Evolutionary conservation across 1,140 invertebrate species (phyloP), one percentile per base, ranked within the genome.

Genomic region (Neotoxoptera formosana): DNA sequence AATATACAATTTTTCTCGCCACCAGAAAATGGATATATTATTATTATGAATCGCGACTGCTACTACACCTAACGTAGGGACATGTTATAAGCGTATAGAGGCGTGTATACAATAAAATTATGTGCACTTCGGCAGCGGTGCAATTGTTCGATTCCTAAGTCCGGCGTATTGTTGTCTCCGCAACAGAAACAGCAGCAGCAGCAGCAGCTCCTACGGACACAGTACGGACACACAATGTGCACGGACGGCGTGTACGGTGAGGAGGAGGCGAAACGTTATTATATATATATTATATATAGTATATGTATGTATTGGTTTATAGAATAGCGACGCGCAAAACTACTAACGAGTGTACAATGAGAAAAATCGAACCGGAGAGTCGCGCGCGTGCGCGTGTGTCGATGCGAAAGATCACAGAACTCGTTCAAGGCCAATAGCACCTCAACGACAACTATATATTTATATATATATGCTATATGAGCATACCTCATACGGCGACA

Each of bases 371-470:
- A 90, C 53, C 91, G 36, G 25, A 45, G 56, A 8, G 53, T 56
- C 41, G 53, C 14, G 88, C 9, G 81, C 34, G 34, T 36, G 76
- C 25, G 91, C 25, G 76, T 34, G 47, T 91, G 81, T 41, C 81
- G 91, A 86, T 93, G 51, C 91, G 76, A 93, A 93, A 93, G 91
- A 93, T 93, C 91, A 93, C 91, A 93, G 91, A 93, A 93, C 91
- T 93, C 91, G 91, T 93, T 93, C 91, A 93, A 93, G 91, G 91
- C 91, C 91, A 93, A 84, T 93, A 93, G 67, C 91, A 84, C 91
- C 91, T 93, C 41, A 90, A 90, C 89, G n/a, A 90, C 56, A 2
- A 76, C 30, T 30, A 67, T n/a, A 67, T 76, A n/a, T 53, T n/a
- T n/a, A 53, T 20, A 67, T 60, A n/a, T 53, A 51, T 53, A 53